A percentile compares a stretch with the other conserved stretches of the same genome.
Evolutionary conservation across 2,888 invertebrate species (phyloP).

Genomic region (Digitonthophagus gazella): DNA sequence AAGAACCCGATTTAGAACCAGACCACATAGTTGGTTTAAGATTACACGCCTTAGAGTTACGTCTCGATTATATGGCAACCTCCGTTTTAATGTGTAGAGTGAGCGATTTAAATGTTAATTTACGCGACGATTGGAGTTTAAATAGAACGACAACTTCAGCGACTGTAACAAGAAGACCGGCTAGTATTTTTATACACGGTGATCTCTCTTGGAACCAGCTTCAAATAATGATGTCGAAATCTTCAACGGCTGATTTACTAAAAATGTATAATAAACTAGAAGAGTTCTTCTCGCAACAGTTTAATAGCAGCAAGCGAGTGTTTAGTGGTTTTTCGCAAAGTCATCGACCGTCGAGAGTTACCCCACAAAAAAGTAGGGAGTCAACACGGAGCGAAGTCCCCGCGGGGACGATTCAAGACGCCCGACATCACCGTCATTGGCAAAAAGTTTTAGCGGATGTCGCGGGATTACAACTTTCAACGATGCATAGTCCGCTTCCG

Average conservation of each 20-base stretch:
- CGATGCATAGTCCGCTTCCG: conserved; percentile 67
- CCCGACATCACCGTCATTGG: conserved; percentile 91
- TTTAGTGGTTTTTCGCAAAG: conserved; percentile 56
- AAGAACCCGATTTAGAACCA: conserved; percentile 87
- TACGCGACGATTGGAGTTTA: conserved; percentile 87
- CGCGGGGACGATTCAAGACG: conserved; percentile 49
- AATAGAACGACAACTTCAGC: conserved; percentile 52
- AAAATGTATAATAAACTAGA: conserved; percentile 97
- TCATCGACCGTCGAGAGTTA: conserved; percentile 41
- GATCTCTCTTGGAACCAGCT: conserved; percentile 93
- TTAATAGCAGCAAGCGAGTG: conserved; percentile 91
- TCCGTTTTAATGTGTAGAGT: conserved; percentile 89
- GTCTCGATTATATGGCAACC: conserved; percentile 98
- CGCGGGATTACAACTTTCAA: conserved; percentile 75
- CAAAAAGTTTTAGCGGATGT: conserved; percentile 82
- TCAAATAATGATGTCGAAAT: conserved; percentile 95
- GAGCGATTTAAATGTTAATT: conserved; percentile 74
- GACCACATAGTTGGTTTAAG: conserved; percentile 82
- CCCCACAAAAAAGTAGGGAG: conserved; percentile 45
- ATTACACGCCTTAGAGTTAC: conserved; percentile 81
- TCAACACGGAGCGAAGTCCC: conserved; percentile 22
- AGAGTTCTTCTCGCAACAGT: conserved; percentile 97
- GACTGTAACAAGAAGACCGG: conserved; percentile 70
- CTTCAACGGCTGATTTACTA: conserved; percentile 92
- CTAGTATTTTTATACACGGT: conserved; percentile 88